Conservation (phyloP, 2,113 vertebrate genomes). For the Mionectes macconnelli region DNA sequence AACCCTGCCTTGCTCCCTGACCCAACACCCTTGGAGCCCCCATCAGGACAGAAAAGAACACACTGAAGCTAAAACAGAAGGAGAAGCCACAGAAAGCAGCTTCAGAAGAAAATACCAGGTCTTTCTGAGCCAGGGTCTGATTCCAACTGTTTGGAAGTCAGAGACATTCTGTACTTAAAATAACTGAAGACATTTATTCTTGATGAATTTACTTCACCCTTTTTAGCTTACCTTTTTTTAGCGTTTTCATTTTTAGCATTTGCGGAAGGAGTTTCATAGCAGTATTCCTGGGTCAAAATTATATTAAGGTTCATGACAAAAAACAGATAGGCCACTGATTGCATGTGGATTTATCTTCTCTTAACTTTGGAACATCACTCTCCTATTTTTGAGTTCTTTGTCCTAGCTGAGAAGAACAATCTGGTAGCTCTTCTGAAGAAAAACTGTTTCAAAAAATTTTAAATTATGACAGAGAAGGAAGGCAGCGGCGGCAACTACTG, state of each 20-base stretch:
- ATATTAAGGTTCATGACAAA: too few relatives aligned
- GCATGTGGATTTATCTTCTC: neutral
- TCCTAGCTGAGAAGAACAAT: neutral
- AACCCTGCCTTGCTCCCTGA: neutral
- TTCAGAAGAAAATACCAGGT: neutral
- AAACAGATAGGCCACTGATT: too few relatives aligned
- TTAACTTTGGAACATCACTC: neutral
- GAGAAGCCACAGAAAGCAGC: neutral
- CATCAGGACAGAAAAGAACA: neutral
- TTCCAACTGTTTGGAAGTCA: neutral
- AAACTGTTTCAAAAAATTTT: neutral
- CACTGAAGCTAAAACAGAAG: neutral
- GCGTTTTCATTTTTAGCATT: neutral
- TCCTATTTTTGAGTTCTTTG: neutral
- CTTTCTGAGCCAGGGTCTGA: neutral
- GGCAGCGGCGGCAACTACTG: too few relatives aligned
- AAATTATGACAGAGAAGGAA: neutral
- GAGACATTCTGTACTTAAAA: neutral
- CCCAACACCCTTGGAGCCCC: fast-evolving
- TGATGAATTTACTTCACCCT: neutral
- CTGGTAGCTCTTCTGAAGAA: neutral
- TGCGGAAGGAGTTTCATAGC: neutral
- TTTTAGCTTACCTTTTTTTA: neutral
- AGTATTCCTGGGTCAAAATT: too few relatives aligned
- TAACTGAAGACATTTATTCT: neutral